These are phyloP conservation scores for Ochropleura leucogaster DNA, from an alignment of 2,888 invertebrate species.

Conservation along the genomic window DNA sequence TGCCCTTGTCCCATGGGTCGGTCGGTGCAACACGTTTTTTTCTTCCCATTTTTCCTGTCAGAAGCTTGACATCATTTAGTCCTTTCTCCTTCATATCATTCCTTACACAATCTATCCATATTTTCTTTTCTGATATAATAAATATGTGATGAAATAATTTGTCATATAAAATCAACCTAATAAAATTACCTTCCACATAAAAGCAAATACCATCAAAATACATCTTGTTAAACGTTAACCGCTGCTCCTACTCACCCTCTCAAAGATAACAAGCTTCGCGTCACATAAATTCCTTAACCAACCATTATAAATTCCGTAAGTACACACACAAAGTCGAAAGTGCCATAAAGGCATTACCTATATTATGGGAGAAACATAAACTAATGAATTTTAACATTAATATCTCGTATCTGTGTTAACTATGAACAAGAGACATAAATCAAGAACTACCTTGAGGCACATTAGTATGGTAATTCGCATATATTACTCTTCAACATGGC, in stretches of 20 bases:
- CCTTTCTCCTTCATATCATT: no score
- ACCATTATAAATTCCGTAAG: constrained; percentile 59
- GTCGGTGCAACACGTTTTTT: no score
- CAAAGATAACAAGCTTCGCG: constrained; percentile 9
- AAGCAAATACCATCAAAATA: constrained; percentile 40
- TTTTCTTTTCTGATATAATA: no score
- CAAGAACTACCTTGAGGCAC: constrained; percentile 60
- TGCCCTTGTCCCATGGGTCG: no score
- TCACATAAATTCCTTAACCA: constrained; percentile 52
- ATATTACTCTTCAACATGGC: constrained; percentile 52
- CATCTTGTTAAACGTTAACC: constrained; percentile 28
- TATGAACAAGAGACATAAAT: constrained; percentile 62
- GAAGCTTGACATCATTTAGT: no score
- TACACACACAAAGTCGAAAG: constrained; percentile 50
- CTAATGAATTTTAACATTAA: constrained; percentile 64
- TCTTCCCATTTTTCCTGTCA: no score
- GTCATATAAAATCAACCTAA: not conserved
- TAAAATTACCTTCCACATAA: not conserved
- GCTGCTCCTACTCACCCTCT: constrained; percentile 8
- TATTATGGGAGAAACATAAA: constrained; percentile 49
- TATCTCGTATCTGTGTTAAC: constrained; percentile 57
- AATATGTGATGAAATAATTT: no score
- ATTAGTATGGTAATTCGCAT: constrained; percentile 58
- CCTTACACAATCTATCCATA: no score
- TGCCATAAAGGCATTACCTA: constrained; percentile 46